These are phyloP conservation scores for Reinhardtius hippoglossoides DNA, from an alignment of 2,113 vertebrate species.

Conservation along the genomic window DNA sequence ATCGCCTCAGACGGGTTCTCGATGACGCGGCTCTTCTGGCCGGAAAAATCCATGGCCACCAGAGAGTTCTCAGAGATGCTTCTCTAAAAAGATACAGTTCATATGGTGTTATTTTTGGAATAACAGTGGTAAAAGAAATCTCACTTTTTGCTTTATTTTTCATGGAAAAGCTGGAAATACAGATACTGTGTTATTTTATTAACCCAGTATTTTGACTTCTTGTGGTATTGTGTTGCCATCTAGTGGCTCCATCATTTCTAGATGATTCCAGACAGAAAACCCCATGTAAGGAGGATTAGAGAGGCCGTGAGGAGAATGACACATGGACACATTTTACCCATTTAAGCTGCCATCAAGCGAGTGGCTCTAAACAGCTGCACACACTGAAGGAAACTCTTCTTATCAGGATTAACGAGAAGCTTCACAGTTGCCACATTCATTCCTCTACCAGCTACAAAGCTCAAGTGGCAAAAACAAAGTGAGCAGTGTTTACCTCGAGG, in stretches of 20 bases:
- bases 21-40: conserved; percentile 93
- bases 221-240: conserved; percentile 69
- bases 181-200: background rate
- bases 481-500: conserved; percentile 35
- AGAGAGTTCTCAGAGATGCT: conserved; percentile 98
- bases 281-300: conserved; percentile 45
- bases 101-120: background rate
- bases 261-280: conserved; percentile 51
- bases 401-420: conserved; percentile 56
- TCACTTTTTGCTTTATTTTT: background rate
- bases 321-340: conserved; percentile 59
- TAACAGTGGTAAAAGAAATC: background rate
- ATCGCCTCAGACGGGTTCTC: conserved; percentile 96
- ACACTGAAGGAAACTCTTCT: conserved; percentile 52
- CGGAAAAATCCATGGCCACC: conserved; percentile 99
- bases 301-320: conserved; percentile 58
- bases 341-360: conserved; percentile 65
- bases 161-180: background rate
- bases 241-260: conserved; percentile 64
- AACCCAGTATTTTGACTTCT: background rate
- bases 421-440: conserved; percentile 45
- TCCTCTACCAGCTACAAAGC: conserved; percentile 26
- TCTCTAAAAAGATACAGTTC: conserved; percentile 83
- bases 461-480: conserved; percentile 45
- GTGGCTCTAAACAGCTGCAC: conserved; percentile 51